Conservation (phyloP, 2,888 invertebrate genomes). For the Coenonympha glycerion region DNA sequence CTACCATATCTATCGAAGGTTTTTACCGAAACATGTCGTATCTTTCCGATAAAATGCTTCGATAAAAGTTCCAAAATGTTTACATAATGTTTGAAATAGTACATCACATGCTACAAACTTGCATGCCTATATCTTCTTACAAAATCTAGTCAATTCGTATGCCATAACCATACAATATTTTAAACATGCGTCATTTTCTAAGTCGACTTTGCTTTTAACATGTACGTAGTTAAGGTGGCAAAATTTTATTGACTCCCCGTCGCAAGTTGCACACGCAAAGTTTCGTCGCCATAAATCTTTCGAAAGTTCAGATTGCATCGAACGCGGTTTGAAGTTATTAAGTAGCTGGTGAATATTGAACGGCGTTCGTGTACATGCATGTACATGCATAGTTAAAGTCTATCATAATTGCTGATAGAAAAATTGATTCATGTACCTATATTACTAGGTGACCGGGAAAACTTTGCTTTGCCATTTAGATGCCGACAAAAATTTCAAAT, state of each 20-base stretch:
- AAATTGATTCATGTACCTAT: background rate
- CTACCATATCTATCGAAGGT: too few species aligned
- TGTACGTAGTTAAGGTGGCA: slow-evolving; percentile 5
- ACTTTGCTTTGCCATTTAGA: too few species aligned
- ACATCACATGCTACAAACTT: background rate
- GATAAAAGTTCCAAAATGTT: too few species aligned
- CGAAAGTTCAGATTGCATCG: slow-evolving; percentile 32
- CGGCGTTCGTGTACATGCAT: slow-evolving; percentile 11
- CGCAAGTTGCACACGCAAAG: slow-evolving; percentile 17
- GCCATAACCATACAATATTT: too few species aligned
- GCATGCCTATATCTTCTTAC: background rate
- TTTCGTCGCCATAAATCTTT: slow-evolving; percentile 33
- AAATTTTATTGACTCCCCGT: slow-evolving; percentile 23
- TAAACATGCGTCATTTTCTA: slow-evolving; percentile 3
- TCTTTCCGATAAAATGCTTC: too few species aligned
- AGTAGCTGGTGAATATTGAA: slow-evolving; percentile 36
- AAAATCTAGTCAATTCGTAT: background rate
- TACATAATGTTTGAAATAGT: background rate
- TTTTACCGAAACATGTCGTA: too few species aligned
- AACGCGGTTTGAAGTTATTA: slow-evolving; percentile 29
- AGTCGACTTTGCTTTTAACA: slow-evolving; percentile 7
- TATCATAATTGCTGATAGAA: slow-evolving; percentile 2
- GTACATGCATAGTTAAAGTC: slow-evolving; percentile 11
- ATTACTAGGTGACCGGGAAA: too few species aligned
- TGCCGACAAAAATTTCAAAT: too few species aligned